Evolutionary conservation across 2,113 vertebrate species (phyloP), one percentile per base, ranked within the genome.

Genomic region (Meleagris gallopavo): DNA sequence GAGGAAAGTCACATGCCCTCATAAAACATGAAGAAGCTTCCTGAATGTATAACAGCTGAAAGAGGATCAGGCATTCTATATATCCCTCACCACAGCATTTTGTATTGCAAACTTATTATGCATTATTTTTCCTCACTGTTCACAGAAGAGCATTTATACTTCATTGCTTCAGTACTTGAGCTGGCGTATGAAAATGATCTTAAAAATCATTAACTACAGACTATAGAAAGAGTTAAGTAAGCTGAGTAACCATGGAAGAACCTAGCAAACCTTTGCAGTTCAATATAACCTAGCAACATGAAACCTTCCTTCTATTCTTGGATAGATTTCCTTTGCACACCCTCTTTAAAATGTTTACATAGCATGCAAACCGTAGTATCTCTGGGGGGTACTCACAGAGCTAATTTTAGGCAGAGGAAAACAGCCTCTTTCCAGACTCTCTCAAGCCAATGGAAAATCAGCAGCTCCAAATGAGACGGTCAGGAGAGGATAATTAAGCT

Each of bases 271-370:
- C 34, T 84, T 25, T 72, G 32, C 29, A 65, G 65, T 83, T 93
- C 91, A 78, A 88, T 81, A 91, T 94, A 94, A 77, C 80, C 36
- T 64, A 83, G 90, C 16, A 94, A 95, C 61, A 81, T 29, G 79
- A 94, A 94, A 86, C 72, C n/a, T 64, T 12, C 38, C 77, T 95
- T 95, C 88, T 95, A 90, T 94, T 95, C 73, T 71, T 82, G 86
- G 61, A 86, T 78, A 50, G 17, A 14, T 84, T 94, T 83, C 52
- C 58, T 84, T 46, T 72, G 57, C 73, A 52, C 30, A 54, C 17
- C 25, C 70, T 86, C 72, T 84, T 84, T 4, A 77, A 89, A 73
- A 78, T 22, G 46, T 75, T 86, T 93, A 74, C 15, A 62, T 13
- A 58, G 25, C 86, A 62, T 13, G 88, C 21, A 71, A 83, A 74